A percentile compares a stretch with the other conserved stretches of the same genome.
Conservation (phyloP, 2,113 vertebrate genomes). For the Sialia sialis region DNA sequence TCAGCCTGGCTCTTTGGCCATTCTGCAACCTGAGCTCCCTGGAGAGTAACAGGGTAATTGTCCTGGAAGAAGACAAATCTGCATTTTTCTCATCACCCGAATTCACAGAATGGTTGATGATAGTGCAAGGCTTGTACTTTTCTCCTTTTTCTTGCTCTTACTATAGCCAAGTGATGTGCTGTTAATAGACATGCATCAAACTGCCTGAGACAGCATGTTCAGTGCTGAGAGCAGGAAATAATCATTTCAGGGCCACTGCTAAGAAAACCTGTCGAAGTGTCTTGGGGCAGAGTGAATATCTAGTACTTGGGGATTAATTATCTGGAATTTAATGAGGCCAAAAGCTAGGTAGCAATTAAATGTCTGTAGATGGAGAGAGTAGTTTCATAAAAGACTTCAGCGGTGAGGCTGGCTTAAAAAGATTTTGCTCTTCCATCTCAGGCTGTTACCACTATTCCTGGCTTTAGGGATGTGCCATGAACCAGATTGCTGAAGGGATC, state of each 20-base stretch:
- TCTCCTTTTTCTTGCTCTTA: not conserved
- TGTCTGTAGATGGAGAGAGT: slow-evolving; percentile 13
- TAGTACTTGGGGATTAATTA: slow-evolving; percentile 71
- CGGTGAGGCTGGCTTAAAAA: not conserved
- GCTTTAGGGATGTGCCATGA: not conserved
- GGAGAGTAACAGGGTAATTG: not conserved
- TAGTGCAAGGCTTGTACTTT: not conserved
- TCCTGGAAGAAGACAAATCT: not conserved
- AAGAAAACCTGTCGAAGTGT: slow-evolving; percentile 58
- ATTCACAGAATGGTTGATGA: not conserved
- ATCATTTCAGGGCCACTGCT: slow-evolving; percentile 48
- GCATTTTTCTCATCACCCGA: not conserved
- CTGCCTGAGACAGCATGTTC: slow-evolving; percentile 49
- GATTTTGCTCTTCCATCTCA: not conserved
- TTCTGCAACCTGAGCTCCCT: not conserved
- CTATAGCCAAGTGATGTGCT: not conserved
- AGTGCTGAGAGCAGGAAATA: slow-evolving; percentile 28
- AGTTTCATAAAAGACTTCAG: slow-evolving; percentile 15
- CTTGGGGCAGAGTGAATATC: slow-evolving; percentile 59
- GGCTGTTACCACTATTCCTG: not conserved
- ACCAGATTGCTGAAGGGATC: not conserved
- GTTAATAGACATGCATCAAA: slow-evolving; percentile 30
- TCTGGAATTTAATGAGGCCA: slow-evolving; percentile 67
- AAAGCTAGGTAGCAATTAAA: slow-evolving; percentile 57
- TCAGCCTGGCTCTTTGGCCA: not conserved